Base-by-base conservation (phyloP, 2,888 invertebrate species). In the Argynnis bischoffii region DNA sequence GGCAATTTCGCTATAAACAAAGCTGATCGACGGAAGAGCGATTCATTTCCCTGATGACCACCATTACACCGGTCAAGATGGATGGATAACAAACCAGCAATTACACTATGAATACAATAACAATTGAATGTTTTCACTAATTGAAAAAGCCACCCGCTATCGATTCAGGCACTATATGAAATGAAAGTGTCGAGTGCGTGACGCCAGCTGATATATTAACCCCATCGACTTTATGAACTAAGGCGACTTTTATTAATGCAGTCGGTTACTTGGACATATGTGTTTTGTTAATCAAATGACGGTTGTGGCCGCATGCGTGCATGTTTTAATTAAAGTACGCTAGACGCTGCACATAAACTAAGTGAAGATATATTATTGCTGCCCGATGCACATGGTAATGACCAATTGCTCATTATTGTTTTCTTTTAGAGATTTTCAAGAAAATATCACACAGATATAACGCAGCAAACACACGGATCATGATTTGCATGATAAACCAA, bases 81-180 rank as follows among this genome's bases (percentile, higher is more conserved):
- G 85, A 89, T 88, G 83, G 90, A 90, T 90, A 91, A 90, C 89
- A 86, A 88, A 89, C 87, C 87, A 77, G 81, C 91, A 90, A 90
- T 91, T 90, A 90, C 87, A 88, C 89, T 87, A 89, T 90, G 87
- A 91, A 88, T 88, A 85, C 88, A 89, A 87, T 83, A 88, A 90
- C 90, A 89, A 89, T 89, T 88, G 87, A 90, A 89, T 88, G 88
- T 87, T 87, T 87, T 87, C 85, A 87, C 88, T 91, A 92, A 92
- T 92, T 92, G 90, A 92, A 91, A 90, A 89, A 85, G 86, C 87
- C 86, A 80, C 85, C 82, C 81, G 78, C 80, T 80, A 86, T 89
- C 88, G 88, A 90, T 88, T 86, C 83, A 79, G 85, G 88, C 91
- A 92, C 92, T 92, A 88, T 91, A 88, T 90, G 86, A 91, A 91